phyloP scores from a whole-genome alignment of 2,888 invertebrate genomes.

The Andrena chrysosceles region DNA sequence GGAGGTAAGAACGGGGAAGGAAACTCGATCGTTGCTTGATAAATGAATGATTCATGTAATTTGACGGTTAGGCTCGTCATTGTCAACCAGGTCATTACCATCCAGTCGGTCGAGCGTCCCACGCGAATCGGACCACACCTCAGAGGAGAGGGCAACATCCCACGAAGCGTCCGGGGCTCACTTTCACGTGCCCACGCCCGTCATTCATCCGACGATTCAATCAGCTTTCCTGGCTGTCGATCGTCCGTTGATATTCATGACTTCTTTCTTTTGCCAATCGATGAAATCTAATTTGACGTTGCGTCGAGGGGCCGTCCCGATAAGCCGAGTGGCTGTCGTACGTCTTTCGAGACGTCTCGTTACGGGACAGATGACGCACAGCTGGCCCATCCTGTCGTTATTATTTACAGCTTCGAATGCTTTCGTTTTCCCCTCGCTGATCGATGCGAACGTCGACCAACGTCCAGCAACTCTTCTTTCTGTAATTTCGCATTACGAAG shows the following conservation, averaged over 20 bases:
- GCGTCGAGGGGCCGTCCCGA: constrained; percentile 35
- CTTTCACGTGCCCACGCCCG: constrained; percentile 73
- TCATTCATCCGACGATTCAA: constrained; percentile 72
- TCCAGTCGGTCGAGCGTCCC: constrained; percentile 62
- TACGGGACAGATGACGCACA: background rate
- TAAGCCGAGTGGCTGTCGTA: constrained; percentile 24
- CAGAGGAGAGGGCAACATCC: constrained; percentile 67
- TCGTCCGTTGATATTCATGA: constrained; percentile 56
- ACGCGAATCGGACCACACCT: constrained; percentile 71
- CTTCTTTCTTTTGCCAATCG: constrained; percentile 39
- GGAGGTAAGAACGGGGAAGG: constrained; percentile 2
- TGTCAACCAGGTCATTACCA: constrained; percentile 68
- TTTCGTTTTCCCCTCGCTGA: background rate
- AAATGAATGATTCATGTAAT: constrained; percentile 62
- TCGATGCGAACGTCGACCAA: background rate
- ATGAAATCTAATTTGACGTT: constrained; percentile 54
- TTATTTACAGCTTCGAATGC: background rate
- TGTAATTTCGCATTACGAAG: background rate
- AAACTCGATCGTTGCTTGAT: constrained; percentile 44
- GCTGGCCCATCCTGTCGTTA: background rate
- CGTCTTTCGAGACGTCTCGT: background rate
- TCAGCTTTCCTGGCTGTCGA: constrained; percentile 64
- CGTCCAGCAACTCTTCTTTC: background rate
- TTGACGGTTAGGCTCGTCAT: constrained; percentile 64
- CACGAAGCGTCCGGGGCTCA: constrained; percentile 59